phyloP scores from a whole-genome alignment of 2,113 vertebrate genomes.

The Myodes glareolus region DNA sequence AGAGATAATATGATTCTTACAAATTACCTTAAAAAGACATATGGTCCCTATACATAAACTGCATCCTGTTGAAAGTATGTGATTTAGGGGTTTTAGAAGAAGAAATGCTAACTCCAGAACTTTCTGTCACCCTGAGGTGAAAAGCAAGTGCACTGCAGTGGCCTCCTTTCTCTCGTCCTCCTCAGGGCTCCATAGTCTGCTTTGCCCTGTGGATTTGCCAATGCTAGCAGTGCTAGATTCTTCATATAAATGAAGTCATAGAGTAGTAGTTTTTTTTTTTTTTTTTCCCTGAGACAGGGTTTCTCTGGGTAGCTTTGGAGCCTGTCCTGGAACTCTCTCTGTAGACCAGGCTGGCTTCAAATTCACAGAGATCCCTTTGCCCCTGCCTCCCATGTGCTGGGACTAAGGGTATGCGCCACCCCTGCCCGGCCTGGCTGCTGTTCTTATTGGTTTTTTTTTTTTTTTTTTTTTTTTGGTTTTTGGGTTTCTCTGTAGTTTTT shows the following conservation, averaged over 20 bases:
- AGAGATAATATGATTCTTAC: not conserved
- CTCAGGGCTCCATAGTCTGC: not conserved
- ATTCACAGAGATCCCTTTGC: not conserved
- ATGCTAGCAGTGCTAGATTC: not conserved
- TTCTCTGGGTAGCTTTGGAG: not conserved
- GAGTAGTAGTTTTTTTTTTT: not conserved
- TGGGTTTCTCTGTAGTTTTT: too few species aligned
- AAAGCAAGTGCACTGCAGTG: not conserved
- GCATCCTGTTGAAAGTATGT: not conserved
- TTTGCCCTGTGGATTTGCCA: not conserved
- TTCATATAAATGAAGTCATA: not conserved
- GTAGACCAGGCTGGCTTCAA: not conserved
- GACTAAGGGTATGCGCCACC: not conserved
- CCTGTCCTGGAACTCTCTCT: not conserved
- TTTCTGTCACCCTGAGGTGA: conserved; percentile 6
- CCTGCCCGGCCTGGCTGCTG: not conserved
- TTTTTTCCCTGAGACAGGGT: not conserved
- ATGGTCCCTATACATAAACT: not conserved
- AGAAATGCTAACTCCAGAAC: not conserved
- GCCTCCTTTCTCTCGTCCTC: not conserved
- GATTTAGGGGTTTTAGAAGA: not conserved
- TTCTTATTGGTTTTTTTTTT: too few species aligned
- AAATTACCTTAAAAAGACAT: conserved; percentile 21
- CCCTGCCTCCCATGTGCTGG: not conserved
- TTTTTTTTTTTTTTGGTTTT: not conserved